Conservation (phyloP, 1,140 invertebrate genomes). For the Drosophila seguyi region DNA sequence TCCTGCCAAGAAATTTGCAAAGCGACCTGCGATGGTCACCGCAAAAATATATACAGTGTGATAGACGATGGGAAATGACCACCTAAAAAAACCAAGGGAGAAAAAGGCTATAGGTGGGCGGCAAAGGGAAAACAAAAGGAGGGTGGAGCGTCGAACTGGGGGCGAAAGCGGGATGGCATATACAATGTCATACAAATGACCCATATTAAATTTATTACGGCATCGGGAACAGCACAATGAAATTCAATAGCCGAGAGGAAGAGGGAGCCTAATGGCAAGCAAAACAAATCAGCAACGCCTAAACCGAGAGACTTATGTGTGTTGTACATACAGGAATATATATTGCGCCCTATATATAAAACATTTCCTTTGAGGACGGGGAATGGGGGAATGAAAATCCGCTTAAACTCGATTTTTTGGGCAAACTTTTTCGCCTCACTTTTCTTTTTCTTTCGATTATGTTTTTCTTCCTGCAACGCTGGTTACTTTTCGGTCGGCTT, state of each 20-base stretch:
- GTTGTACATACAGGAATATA: conserved; percentile 39
- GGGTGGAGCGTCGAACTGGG: background rate
- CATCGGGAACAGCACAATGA: conserved; percentile 73
- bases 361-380: conserved; percentile 1
- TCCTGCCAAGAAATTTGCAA: conserved; percentile 10
- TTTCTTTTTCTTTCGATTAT: conserved; percentile 39
- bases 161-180: conserved; percentile 29
- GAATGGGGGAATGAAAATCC: conserved; percentile 52
- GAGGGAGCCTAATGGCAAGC: conserved; percentile 72
- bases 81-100: conserved; percentile 39
- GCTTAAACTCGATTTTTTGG: conserved; percentile 63
- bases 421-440: conserved; percentile 48
- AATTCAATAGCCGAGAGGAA: conserved; percentile 73
- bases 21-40: conserved; percentile 48
- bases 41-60: conserved; percentile 57
- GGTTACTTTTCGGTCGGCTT: conserved; percentile 56
- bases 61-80: conserved; percentile 69
- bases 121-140: conserved; percentile 16
- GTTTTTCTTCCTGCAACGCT: conserved; percentile 28
- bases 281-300: conserved; percentile 78
- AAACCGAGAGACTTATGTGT: conserved; percentile 38
- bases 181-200: conserved; percentile 81
- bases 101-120: conserved; percentile 20
- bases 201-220: conserved; percentile 83
- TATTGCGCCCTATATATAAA: conserved; percentile 45